Evolutionary conservation across 1,140 invertebrate genomes (phyloP).

Genomic region (Bombus pyrosoma): DNA sequence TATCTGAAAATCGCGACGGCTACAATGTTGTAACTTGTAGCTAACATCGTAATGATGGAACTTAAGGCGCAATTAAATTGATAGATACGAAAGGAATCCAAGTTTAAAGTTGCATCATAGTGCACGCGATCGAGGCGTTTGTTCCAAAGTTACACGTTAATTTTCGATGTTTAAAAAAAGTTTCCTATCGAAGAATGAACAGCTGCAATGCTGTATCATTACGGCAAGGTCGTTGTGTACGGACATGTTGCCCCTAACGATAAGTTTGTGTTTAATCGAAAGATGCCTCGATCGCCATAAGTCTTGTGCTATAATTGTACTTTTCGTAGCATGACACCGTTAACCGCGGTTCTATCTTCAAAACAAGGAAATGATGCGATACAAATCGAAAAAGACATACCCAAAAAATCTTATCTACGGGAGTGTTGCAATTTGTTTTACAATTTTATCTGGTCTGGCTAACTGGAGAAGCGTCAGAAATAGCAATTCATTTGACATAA

Average conservation of each 20-base stretch:
- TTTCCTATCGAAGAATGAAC: constrained; percentile 11
- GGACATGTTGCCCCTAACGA: constrained; percentile 65
- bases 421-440: background rate
- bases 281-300: constrained; percentile 24
- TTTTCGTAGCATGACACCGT: constrained; percentile 2
- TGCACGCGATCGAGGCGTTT: constrained; percentile 1
- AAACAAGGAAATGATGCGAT: background rate
- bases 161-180: constrained; percentile 13
- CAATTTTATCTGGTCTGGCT: background rate
- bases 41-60: background rate
- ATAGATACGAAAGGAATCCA: constrained; percentile 2
- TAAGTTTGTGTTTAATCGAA: constrained; percentile 65
- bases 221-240: constrained; percentile 44
- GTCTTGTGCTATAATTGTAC: constrained; percentile 52
- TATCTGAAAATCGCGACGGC: background rate
- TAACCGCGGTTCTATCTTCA: constrained; percentile 26
- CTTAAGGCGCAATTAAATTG: constrained; percentile 14
- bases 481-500: background rate
- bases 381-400: background rate
- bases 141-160: constrained; percentile 12
- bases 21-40: background rate
- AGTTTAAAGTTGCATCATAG: constrained; percentile 5
- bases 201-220: constrained; percentile 51
- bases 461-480: background rate
- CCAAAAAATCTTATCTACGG: background rate